Evolutionary conservation across 1,140 invertebrate genomes (phyloP).

Genomic region (Drosophila sproati): DNA sequence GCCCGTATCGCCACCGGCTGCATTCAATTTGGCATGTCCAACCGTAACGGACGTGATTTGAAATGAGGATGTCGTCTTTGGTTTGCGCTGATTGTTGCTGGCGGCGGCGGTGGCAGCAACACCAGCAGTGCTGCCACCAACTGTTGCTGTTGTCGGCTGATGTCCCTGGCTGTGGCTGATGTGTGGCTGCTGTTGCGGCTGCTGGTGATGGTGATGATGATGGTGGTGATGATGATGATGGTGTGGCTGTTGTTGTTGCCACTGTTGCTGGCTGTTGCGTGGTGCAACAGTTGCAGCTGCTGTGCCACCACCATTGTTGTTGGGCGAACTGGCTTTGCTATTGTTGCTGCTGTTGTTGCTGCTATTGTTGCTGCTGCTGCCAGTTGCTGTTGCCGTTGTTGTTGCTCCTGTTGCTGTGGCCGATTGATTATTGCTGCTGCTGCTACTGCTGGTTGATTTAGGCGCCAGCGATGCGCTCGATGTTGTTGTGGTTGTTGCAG

Average conservation of each 20-base stretch:
- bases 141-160: constrained; percentile 36
- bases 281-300: constrained; percentile 23
- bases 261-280: constrained; percentile 27
- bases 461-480: constrained; percentile 68
- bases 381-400: constrained; percentile 18
- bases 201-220: constrained; percentile 53
- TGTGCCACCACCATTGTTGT: constrained; percentile 68
- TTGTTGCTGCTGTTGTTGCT: constrained; percentile 15
- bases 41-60: constrained; percentile 96
- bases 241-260: constrained; percentile 38
- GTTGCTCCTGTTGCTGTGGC: constrained; percentile 15
- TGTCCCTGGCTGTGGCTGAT: constrained; percentile 74
- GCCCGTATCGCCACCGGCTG: constrained; percentile 92
- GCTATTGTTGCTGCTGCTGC: constrained; percentile 40
- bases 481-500: constrained; percentile 4
- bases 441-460: constrained; percentile 66
- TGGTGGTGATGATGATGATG: constrained; percentile 48
- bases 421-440: constrained; percentile 53
- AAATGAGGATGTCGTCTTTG: constrained; percentile 91
- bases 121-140: not conserved
- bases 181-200: constrained; percentile 54
- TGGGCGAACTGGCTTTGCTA: constrained; percentile 72
- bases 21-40: constrained; percentile 86
- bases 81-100: constrained; percentile 66
- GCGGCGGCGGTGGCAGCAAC: not conserved